Evolutionary conservation across 2,797 vertebrate genomes (phyloP), one percentile per base, ranked within the genome.

Genomic region (Intellagama lesueurii): DNA sequence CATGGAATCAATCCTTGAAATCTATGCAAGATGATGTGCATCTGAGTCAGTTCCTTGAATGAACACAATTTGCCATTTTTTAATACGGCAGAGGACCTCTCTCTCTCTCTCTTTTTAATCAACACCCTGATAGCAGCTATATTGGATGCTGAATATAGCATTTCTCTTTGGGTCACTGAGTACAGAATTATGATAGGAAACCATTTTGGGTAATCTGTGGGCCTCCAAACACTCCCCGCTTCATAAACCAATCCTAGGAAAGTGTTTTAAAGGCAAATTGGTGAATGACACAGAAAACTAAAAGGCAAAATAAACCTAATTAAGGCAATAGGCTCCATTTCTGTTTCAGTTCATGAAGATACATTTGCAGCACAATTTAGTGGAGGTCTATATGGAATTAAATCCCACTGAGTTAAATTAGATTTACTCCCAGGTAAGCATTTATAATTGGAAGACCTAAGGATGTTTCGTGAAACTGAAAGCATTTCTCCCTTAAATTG

Each of bases 1-100:
- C 28, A 47, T 47, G 76, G 78, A 81, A 64, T 82, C 87, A 83
- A 83, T 85, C 88, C 40, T 77, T 86, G 83, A 91, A 88, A 77
- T 77, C 72, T 85, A 76, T 64, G 87, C 64, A 82, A 78, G 70
- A 82, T 82, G 73, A 70, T 76, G 32, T 81, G 52, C 19, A 78
- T 85, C 78, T 91, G 47, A 91, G 77, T 60, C 28, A 79, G 22
- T 76, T 87, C 30, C 68, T 78, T 87, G n/a, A 89, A 52, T 70
- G 70, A 91, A 87, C 5, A 66, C 3, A 32, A 60, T 89, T 86
- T 90, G 47, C n/a, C 0, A 76, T 86, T 92, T 79, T 79, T 89
- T 8, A 91, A 49, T 82, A 83, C 0, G 0, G 69, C 24, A 30
- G 32, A 56, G 35, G 60, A 87, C 73, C 4, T 81, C 5, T 80